Conservation (phyloP, 2,113 vertebrate species). For the Microtus richardsoni region DNA sequence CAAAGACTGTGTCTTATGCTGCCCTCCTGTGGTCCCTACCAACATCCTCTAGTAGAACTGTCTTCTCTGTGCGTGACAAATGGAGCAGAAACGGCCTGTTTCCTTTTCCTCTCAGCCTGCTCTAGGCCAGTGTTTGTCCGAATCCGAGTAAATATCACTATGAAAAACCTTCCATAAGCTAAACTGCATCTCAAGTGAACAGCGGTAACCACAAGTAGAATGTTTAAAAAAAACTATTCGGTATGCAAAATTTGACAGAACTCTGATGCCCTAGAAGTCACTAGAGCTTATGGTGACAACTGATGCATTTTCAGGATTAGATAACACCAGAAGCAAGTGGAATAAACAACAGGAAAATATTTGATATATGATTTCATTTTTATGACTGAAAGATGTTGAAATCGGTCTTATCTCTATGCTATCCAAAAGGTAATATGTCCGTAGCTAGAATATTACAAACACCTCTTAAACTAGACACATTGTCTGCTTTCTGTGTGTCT, state of each 20-base stretch:
- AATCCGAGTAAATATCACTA: neutral
- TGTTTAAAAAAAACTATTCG: neutral
- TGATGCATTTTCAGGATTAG: neutral
- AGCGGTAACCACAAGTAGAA: neutral
- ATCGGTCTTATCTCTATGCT: neutral
- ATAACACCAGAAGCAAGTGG: neutral
- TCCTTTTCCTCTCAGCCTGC: neutral
- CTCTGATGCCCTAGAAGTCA: neutral
- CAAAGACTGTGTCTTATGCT: neutral
- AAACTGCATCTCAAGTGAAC: neutral
- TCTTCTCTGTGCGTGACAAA: neutral
- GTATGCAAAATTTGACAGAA: neutral
- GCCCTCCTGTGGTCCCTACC: neutral
- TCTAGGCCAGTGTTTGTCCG: neutral
- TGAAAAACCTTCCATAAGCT: neutral
- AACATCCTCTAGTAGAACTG: neutral
- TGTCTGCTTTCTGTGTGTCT: slow-evolving; percentile 10
- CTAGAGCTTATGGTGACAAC: neutral
- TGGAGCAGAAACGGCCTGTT: neutral
- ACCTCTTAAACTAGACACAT: neutral
- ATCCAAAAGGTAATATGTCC: neutral
- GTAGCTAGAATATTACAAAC: neutral
- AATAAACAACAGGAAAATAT: neutral
- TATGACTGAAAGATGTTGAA: neutral
- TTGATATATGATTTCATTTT: neutral